Conservation (phyloP, 2,888 invertebrate species). For the Trichopria drosophilae region DNA sequence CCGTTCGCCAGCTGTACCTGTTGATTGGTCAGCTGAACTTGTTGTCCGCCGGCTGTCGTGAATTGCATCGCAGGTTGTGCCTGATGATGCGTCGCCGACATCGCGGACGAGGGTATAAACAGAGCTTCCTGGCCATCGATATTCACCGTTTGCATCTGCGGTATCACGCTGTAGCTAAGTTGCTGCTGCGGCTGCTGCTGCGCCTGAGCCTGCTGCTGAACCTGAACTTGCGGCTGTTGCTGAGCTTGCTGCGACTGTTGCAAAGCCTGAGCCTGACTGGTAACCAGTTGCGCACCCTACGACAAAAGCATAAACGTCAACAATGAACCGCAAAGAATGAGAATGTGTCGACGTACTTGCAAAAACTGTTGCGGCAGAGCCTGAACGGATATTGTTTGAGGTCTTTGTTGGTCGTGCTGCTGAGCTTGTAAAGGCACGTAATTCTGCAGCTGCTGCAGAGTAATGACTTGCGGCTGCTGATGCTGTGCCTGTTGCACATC, state of each 20-base stretch:
- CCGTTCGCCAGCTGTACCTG: constrained; percentile 59
- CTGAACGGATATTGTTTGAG: constrained; percentile 59
- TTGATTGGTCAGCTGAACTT: constrained; percentile 54
- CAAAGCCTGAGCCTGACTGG: constrained; percentile 49
- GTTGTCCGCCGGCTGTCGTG: constrained; percentile 51
- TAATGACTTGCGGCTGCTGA: constrained; percentile 59
- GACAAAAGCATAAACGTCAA: constrained; percentile 9
- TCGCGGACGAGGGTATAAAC: constrained; percentile 81
- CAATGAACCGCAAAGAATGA: neutral
- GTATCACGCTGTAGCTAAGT: constrained; percentile 63
- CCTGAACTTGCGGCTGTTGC: constrained; percentile 48
- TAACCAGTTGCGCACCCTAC: constrained; percentile 54
- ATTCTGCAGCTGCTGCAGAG: constrained; percentile 60
- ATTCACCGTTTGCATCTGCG: constrained; percentile 86
- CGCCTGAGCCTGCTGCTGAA: constrained; percentile 59
- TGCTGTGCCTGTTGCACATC: constrained; percentile 57
- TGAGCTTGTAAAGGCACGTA: constrained; percentile 58
- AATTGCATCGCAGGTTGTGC: constrained; percentile 56
- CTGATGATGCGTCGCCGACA: constrained; percentile 61
- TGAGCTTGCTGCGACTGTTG: constrained; percentile 61
- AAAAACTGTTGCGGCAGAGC: constrained; percentile 62
- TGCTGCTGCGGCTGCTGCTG: constrained; percentile 63
- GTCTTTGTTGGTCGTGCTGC: constrained; percentile 53
- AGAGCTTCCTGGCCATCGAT: constrained; percentile 92
- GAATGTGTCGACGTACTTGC: constrained; percentile 50